A percentile compares a stretch with the other conserved stretches of the same genome.
Conservation (phyloP, 2,113 vertebrate genomes). For the Haemorhous mexicanus region DNA sequence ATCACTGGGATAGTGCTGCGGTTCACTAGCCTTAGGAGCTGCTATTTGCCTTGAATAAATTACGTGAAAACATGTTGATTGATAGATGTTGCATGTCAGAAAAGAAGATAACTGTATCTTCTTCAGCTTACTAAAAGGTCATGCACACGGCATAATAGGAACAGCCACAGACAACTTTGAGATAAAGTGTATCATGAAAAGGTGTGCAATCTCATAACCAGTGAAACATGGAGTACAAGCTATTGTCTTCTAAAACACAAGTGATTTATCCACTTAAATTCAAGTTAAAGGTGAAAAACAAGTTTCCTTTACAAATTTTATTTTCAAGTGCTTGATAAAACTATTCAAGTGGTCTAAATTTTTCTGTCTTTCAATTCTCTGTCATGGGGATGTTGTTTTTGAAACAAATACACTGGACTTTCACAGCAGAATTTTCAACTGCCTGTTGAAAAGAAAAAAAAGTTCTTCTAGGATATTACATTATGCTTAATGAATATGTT, state of each 20-base stretch:
- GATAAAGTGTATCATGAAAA: slow-evolving; percentile 77
- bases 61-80: slow-evolving; percentile 90
- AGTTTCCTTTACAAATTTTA: not conserved
- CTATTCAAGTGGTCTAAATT: not conserved
- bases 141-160: slow-evolving; percentile 88
- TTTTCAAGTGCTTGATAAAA: not conserved
- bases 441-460: not conserved
- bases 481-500: not conserved
- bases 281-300: slow-evolving; percentile 49
- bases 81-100: slow-evolving; percentile 94
- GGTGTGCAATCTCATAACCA: slow-evolving; percentile 65
- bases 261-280: slow-evolving; percentile 70
- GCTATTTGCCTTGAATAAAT: slow-evolving; percentile 89
- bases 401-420: not conserved
- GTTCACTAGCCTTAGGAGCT: slow-evolving; percentile 84
- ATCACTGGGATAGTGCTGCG: slow-evolving; percentile 77
- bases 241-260: slow-evolving; percentile 73
- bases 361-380: not conserved
- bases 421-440: not conserved
- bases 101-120: slow-evolving; percentile 97
- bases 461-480: not conserved
- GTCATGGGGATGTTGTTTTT: not conserved
- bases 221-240: slow-evolving; percentile 72
- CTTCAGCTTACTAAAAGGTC: slow-evolving; percentile 95
- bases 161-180: slow-evolving; percentile 83